Evolutionary conservation across 2,888 invertebrate species (phyloP).

Genomic region (Carpatolechia fugitivella): DNA sequence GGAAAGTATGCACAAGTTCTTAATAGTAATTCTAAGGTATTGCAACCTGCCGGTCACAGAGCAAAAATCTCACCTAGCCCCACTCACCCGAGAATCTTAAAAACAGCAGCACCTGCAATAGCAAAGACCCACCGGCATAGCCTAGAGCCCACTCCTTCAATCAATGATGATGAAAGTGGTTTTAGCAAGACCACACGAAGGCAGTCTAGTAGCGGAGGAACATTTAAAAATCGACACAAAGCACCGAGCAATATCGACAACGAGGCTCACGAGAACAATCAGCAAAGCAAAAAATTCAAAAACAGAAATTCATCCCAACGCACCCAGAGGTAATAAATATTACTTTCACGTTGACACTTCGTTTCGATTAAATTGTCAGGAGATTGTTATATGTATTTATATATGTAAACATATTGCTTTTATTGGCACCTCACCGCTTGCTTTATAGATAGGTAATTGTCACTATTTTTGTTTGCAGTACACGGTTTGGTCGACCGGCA

Average conservation of each 20-base stretch:
- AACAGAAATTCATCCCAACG: constrained; percentile 63
- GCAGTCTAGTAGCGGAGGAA: constrained; percentile 64
- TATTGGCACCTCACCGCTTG: constrained; percentile 9
- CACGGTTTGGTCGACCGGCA: constrained; percentile 67
- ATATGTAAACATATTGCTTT: constrained; percentile 1
- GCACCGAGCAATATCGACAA: constrained; percentile 54
- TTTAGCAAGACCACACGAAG: constrained; percentile 78
- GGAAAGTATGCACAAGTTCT: constrained; percentile 93
- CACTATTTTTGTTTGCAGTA: constrained; percentile 60
- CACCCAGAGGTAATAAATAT: constrained; percentile 57
- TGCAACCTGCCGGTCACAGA: constrained; percentile 70
- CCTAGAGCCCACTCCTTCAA: constrained; percentile 83
- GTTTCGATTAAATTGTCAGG: not conserved
- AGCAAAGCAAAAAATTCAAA: constrained; percentile 69
- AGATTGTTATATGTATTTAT: not conserved
- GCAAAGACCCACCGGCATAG: constrained; percentile 76
- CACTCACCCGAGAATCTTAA: constrained; percentile 82
- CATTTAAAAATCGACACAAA: constrained; percentile 79
- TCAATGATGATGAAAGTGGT: constrained; percentile 81
- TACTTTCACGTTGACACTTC: not conserved
- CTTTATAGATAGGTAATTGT: constrained; percentile 10
- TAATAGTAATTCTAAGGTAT: constrained; percentile 87
- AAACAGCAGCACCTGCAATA: constrained; percentile 85
- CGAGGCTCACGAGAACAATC: constrained; percentile 56
- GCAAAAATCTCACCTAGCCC: constrained; percentile 84